phyloP scores from a whole-genome alignment of 2,797 vertebrate species.

The Paguma larvata region DNA sequence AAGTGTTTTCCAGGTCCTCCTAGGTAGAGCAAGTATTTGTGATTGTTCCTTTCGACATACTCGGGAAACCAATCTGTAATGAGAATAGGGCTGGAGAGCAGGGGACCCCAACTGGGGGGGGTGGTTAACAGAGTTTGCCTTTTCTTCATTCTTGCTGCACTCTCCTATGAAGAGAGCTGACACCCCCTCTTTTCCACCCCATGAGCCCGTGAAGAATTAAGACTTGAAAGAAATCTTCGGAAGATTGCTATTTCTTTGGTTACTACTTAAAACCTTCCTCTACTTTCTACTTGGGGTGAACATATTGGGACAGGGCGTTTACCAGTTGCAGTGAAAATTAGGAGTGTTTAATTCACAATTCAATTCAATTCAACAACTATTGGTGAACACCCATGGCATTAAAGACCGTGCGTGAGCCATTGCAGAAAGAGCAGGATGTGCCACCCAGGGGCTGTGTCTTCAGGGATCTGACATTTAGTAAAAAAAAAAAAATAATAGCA shows the following conservation, averaged over 20 bases:
- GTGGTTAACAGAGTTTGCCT: not conserved
- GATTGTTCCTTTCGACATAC: not conserved
- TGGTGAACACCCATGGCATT: not conserved
- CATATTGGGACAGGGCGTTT: not conserved
- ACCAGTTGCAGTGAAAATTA: not conserved
- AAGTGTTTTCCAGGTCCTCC: not conserved
- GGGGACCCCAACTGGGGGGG: too few species aligned
- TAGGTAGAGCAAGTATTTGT: not conserved
- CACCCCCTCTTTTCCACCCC: not conserved
- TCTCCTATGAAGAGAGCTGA: not conserved
- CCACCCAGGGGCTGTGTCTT: not conserved
- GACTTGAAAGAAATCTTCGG: not conserved
- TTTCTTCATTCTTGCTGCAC: not conserved
- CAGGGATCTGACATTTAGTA: not conserved
- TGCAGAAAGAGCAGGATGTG: not conserved
- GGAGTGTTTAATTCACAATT: not conserved
- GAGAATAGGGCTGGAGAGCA: not conserved
- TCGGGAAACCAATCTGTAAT: not conserved
- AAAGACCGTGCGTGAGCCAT: not conserved
- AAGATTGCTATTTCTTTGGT: not conserved
- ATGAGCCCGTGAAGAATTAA: not conserved
- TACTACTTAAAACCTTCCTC: not conserved
- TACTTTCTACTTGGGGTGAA: not conserved
- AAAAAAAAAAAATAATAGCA: not conserved
- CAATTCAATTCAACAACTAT: not conserved